Conservation (phyloP, 2,888 invertebrate species). For the Serripes groenlandicus region DNA sequence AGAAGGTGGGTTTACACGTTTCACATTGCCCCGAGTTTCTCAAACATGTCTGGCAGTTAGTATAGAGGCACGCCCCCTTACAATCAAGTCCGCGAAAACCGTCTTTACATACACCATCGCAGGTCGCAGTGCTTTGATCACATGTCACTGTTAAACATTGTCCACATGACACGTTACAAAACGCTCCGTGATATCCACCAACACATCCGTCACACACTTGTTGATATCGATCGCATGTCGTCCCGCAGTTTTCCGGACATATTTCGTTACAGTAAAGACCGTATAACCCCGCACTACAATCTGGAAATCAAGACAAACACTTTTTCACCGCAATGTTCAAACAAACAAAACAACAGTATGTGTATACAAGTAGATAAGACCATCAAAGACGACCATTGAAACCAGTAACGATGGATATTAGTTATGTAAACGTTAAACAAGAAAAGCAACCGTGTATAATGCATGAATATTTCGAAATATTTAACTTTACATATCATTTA, state of each 20-base stretch:
- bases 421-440: no score
- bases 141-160: constrained; percentile 26
- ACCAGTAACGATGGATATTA: no score
- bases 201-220: constrained; percentile 39
- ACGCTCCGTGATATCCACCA: constrained; percentile 31
- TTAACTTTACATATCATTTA: no score
- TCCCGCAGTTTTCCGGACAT: not conserved
- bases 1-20: constrained; percentile 35
- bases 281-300: constrained; percentile 2
- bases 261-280: constrained; percentile 10
- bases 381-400: no score
- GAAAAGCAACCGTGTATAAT: no score
- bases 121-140: constrained; percentile 37
- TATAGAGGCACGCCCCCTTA: constrained; percentile 30
- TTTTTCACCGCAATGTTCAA: no score
- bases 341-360: no score
- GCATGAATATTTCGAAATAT: no score
- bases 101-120: constrained; percentile 34
- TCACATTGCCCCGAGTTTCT: constrained; percentile 35
- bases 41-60: constrained; percentile 38
- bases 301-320: constrained; percentile 17
- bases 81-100: constrained; percentile 45
- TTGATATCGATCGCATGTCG: constrained; percentile 36
- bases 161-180: constrained; percentile 36
- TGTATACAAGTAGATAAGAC: no score